Base-by-base conservation (phyloP, 2,113 vertebrate genomes). In the Thunnus maccoyii region DNA sequence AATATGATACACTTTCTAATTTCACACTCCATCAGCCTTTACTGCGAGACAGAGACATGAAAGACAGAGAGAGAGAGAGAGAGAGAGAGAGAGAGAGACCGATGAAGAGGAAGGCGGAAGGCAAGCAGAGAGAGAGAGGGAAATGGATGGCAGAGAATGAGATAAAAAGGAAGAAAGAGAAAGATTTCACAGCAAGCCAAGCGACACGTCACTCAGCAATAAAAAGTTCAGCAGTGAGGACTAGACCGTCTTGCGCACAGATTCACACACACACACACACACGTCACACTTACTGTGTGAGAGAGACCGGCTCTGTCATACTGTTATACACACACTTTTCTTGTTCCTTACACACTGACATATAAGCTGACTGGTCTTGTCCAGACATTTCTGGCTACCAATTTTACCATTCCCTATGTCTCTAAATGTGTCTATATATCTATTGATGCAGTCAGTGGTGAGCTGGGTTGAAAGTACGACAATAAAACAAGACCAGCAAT, bases 1-100 rank as follows among this genome's bases (percentile, higher is more conserved):
- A 94, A 94, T 94, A 94, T 92, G 93, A 94, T 94, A 92, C 93
- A 92, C 90, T 92, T 94, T 94, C 92, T 93, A 94, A 94, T 94
- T 94, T 94, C 93, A 94, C 93, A 94, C 92, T 93, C 89, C 92
- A 93, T 92, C 93, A 93, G 90, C 90, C 91, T 93, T 94, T 91
- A 92, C 92, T 89, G 87, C 91, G 86, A 93, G 88, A 92, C 73
- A 86, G 63, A 75, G 76, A 56, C 50, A 48, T 20, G 58, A n/a
- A 30, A 56, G 67, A 56, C 46, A 20, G 60, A 54, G 85, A 80
- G 84, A 86, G 76, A 84, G 80, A 80, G 83, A 82, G 77, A 76
- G 78, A 63, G 50, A 74, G 72, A 82, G 73, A 65, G 74, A 52
- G 76, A 52, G 79, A 63, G 74, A 55, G 52, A 63, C 41, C 68